A percentile compares a stretch with the other conserved stretches of the same genome.
Evolutionary conservation across 2,113 vertebrate species (phyloP).

Genomic region (Antennarius striatus): DNA sequence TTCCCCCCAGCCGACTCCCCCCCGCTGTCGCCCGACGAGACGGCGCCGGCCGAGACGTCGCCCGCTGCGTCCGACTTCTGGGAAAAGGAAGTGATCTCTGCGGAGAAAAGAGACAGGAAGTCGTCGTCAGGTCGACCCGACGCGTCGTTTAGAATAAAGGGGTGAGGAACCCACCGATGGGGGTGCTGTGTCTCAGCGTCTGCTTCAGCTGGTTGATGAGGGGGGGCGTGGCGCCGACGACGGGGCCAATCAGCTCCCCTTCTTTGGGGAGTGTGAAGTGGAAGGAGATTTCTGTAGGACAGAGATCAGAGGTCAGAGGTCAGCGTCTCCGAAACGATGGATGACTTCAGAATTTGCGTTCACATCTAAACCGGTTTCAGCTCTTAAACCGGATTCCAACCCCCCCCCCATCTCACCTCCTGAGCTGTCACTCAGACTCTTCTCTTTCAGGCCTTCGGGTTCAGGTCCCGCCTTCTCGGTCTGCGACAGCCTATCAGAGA

Average conservation of each 20-base stretch:
- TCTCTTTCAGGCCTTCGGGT: constrained; percentile 58
- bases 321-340: too few relatives aligned
- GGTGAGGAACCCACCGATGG: constrained; percentile 86
- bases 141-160: neutral
- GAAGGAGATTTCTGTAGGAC: constrained; percentile 84
- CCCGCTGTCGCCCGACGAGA: constrained; percentile 71
- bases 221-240: constrained; percentile 84
- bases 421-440: constrained; percentile 85
- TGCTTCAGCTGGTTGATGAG: constrained; percentile 87
- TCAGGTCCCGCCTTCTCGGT: constrained; percentile 27
- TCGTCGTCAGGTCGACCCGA: neutral
- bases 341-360: too few relatives aligned
- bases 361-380: too few relatives aligned
- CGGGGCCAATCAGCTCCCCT: constrained; percentile 84
- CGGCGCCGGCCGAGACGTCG: constrained; percentile 79
- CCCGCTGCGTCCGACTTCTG: constrained; percentile 70
- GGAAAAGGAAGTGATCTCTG: constrained; percentile 84
- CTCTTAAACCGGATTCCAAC: too few relatives aligned
- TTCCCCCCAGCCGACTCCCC: constrained; percentile 58
- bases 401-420: constrained; percentile 79
- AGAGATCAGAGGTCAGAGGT: constrained; percentile 9
- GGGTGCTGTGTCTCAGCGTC: constrained; percentile 94
- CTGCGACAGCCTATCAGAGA: constrained; percentile 46
- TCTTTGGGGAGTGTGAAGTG: constrained; percentile 92
- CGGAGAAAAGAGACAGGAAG: too few relatives aligned